Base-by-base conservation (phyloP, 1,140 invertebrate genomes). In the Agrypnia vestita region DNA sequence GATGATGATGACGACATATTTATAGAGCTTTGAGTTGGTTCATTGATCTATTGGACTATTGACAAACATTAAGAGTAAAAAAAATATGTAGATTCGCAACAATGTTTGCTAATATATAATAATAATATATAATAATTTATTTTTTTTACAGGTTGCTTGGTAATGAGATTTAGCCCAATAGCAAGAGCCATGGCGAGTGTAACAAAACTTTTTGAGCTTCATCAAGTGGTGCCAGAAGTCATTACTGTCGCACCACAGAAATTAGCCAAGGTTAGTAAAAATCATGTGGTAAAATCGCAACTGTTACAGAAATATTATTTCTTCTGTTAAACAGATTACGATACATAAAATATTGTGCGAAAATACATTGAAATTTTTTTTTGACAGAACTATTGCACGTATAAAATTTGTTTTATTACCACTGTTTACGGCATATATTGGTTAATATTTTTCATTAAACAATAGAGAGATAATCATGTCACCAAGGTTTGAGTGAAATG, bases 131-230 rank as follows among this genome's bases (percentile, higher is more conserved):
- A 17, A 13, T 49, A 71, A 49, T 71, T 55, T 21, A 25, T 25
- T 75, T 61, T 56, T 53, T 43, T 75, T 25, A 86, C 51, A 73
- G 73, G 35, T 46, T 46, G 44, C 6, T 8, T 56, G 15, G 87
- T 88, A 85, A 86, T 89, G 85, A 87, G 87, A 88, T 89, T 87
- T 86, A 88, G 88, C 85, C 84, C 88, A 84, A 81, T 89, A 62
- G 84, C 85, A 25, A 84, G 88, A 86, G 85, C 84, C 12, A 89
- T 89, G 88, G 85, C 89, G 72, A 85, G 85, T n/a, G 82, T 89
- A 21, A 85, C 85, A n/a, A 87, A 86, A 82, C 83, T 84, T 13
- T 89, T 89, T 78, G 84, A 85, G 43, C 64, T 81, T 0, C 75
- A 88, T 61, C 84, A 84, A 4, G 86, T 89, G 69, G 88, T 90